Percentiles rank a stretch among this genome's conserved stretches.
Evolutionary conservation across 2,113 vertebrate species (phyloP).

Genomic region (Forbesichthys papilliferus): DNA sequence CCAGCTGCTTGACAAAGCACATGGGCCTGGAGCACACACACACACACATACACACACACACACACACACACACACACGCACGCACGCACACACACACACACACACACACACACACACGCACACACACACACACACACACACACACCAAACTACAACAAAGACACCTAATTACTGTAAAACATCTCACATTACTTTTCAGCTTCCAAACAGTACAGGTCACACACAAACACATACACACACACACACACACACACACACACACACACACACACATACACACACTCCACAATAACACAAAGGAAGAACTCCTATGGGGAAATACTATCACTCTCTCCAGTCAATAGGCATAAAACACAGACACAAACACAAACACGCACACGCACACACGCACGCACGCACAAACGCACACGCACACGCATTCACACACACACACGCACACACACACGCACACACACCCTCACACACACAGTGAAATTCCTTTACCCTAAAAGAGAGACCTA

Average conservation of each 20-base stretch:
- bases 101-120: no score
- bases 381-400: neutral
- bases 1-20: no score
- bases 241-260: conserved; percentile 11
- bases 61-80: no score
- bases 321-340: conserved; percentile 18
- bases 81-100: no score
- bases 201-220: conserved; percentile 50
- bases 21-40: no score
- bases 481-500: no score
- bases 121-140: no score
- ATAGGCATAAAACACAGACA: neutral
- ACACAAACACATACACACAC: conserved; percentile 55
- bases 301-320: conserved; percentile 49
- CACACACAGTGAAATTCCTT: no score
- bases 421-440: conserved; percentile 21
- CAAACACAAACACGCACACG: conserved; percentile 29
- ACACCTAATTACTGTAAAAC: conserved; percentile 80
- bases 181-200: conserved; percentile 75
- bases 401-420: neutral
- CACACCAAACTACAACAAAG: neutral
- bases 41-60: no score
- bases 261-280: neutral
- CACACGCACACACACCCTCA: no score
- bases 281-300: conserved; percentile 27